phyloP scores from a whole-genome alignment of 2,888 invertebrate genomes.

The Acronicta alni region DNA sequence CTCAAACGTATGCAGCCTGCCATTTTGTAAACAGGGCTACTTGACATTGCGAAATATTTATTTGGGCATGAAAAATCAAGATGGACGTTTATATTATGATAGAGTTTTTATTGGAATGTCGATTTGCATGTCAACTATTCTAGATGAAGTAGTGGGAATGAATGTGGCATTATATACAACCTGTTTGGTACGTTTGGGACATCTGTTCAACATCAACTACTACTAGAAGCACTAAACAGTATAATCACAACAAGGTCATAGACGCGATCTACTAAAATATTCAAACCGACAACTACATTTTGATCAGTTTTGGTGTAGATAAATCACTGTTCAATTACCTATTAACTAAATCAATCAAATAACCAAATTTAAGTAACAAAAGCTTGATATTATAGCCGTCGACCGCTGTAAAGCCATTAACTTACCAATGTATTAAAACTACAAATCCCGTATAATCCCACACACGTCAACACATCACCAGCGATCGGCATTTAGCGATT shows the following conservation, averaged over 20 bases:
- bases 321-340: too few relatives aligned
- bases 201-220: too few relatives aligned
- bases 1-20: conserved; percentile 15
- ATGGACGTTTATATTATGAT: background rate
- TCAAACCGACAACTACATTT: too few relatives aligned
- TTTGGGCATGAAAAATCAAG: background rate
- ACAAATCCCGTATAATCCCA: conserved; percentile 46
- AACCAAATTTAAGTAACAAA: background rate
- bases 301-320: too few relatives aligned
- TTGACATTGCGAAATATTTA: conserved; percentile 10
- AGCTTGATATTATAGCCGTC: conserved; percentile 5
- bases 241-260: too few relatives aligned
- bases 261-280: too few relatives aligned
- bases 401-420: conserved; percentile 29
- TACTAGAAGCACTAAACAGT: too few relatives aligned
- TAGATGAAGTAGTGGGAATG: too few relatives aligned
- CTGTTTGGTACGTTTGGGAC: too few relatives aligned
- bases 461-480: conserved; percentile 41
- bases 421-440: conserved; percentile 17
- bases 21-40: conserved; percentile 27
- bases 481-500: conserved; percentile 13
- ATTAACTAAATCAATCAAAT: too few relatives aligned
- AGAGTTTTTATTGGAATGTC: background rate
- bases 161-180: too few relatives aligned
- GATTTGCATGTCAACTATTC: too few relatives aligned